phyloP scores from a whole-genome alignment of 2,113 vertebrate species.

The Dolichallabes microphthalmus region DNA sequence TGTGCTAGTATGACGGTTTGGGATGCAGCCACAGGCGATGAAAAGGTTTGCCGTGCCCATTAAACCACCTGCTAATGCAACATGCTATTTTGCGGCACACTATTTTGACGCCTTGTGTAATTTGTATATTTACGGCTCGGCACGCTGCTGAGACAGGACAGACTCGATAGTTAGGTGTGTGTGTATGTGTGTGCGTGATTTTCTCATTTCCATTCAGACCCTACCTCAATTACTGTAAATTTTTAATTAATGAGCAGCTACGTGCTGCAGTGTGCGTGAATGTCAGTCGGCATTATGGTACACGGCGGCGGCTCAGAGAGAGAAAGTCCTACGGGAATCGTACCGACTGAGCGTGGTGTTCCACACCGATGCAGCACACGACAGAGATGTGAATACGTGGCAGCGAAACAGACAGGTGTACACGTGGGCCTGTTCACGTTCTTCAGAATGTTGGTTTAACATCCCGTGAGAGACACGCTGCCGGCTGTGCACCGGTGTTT shows the following conservation, averaged over 20 bases:
- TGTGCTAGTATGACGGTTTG: not conserved
- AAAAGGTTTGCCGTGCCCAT: not conserved
- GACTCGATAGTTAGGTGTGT: not conserved
- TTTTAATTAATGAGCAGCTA: slow-evolving; percentile 75
- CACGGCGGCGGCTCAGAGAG: slow-evolving; percentile 66
- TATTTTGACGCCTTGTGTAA: not conserved
- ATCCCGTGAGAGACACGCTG: slow-evolving; percentile 8
- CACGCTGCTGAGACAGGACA: not conserved
- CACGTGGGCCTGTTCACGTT: slow-evolving; percentile 35
- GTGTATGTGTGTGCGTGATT: slow-evolving; percentile 17
- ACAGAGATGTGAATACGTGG: slow-evolving; percentile 53
- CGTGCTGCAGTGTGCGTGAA: slow-evolving; percentile 70
- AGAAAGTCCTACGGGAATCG: slow-evolving; percentile 65
- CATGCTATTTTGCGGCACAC: not conserved
- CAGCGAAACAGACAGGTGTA: slow-evolving; percentile 38
- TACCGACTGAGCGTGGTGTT: slow-evolving; percentile 50
- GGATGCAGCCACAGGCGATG: not conserved
- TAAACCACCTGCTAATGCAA: slow-evolving; percentile 1
- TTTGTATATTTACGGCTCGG: not conserved
- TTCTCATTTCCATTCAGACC: slow-evolving; percentile 51
- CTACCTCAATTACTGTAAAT: slow-evolving; percentile 73
- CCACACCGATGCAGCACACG: slow-evolving; percentile 36
- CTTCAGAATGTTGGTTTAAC: slow-evolving; percentile 28
- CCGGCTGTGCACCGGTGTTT: not conserved
- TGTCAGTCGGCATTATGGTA: slow-evolving; percentile 72